Evolutionary conservation across 2,888 invertebrate species (phyloP), one percentile per base, ranked within the genome.

Genomic region (Flabesymbios commensalis): DNA sequence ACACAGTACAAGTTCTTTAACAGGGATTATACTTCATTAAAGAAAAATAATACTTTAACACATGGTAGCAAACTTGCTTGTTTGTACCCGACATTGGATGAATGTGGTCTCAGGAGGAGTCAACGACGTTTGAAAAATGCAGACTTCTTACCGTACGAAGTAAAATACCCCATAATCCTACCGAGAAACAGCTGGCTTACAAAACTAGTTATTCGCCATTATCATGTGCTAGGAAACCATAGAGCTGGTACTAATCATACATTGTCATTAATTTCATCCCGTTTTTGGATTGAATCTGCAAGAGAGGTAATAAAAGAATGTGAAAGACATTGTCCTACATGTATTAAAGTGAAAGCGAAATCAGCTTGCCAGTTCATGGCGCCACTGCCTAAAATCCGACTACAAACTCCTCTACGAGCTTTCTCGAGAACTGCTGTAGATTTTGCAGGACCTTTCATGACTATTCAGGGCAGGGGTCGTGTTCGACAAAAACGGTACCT

Each of bases 391-490:
- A 19, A 10, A 19, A n/a, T 3, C 41, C 55, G 48, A 53, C 7
- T 26, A 7, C 24, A 31, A 10, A 28, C n/a, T 24, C 26, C 58
- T 19, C n/a, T 58, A 17, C 41, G 55, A 32, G 58, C 58, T 26
- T 58, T 58, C 26, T 28, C 58, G 19, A 33, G 19, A n/a, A 24
- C 24, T 17, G 49, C 32, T 19, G 31, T 58, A 2, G 58, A 58
- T 19, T 58, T 28, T 41, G 51, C 26, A 5, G 58, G 58, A 3
- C 58, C 58, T n/a, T 58, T 58, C 19, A 26, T 49, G 17, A 55
- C 41, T 10, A 33, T 36, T 10, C 65, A 69, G 53, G 65, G 67
- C 2, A 51, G 69, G 39, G 67, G 64, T 26, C 67, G 64, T 36
- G 5, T 29, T 7, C 39, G 57, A n/a, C 28, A 55, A 10, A 70